Conservation (phyloP, 2,888 invertebrate genomes). For the Andrena chrysosceles region DNA sequence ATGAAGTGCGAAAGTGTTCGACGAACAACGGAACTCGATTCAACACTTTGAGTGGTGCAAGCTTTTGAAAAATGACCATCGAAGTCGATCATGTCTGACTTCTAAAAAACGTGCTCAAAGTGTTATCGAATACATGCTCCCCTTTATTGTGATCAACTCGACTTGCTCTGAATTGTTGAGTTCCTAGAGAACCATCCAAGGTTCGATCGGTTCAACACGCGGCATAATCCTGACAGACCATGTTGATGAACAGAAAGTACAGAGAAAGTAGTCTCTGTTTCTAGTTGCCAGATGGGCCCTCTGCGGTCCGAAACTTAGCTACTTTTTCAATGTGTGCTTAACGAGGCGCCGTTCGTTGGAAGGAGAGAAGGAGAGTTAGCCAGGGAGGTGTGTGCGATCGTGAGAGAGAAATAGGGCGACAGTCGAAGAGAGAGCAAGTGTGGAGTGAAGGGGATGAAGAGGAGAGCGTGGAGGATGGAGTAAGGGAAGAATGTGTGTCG, state of each 20-base stretch:
- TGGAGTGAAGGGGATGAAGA: constrained; percentile 21
- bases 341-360: constrained; percentile 11
- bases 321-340: constrained; percentile 10
- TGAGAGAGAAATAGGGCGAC: constrained; percentile 26
- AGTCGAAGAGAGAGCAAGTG: constrained; percentile 13
- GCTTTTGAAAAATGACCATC: too few relatives aligned
- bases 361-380: constrained; percentile 2
- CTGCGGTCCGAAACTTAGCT: constrained; percentile 31
- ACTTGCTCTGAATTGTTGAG: too few relatives aligned
- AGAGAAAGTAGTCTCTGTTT: constrained; percentile 2
- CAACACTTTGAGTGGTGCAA: too few relatives aligned
- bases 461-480: constrained; percentile 21
- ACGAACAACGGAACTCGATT: too few relatives aligned
- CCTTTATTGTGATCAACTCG: too few relatives aligned
- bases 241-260: background rate
- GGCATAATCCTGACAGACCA: constrained; percentile 1
- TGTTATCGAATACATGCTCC: too few relatives aligned
- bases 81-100: too few relatives aligned
- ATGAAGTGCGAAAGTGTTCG: too few relatives aligned
- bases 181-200: too few relatives aligned
- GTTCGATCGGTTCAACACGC: background rate
- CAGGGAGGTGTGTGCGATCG: constrained; percentile 25
- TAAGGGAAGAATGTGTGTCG: constrained; percentile 38
- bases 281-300: constrained; percentile 28
- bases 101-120: too few relatives aligned